A percentile compares a stretch with the other conserved stretches of the same genome.
Conservation (phyloP, 2,888 invertebrate species). For the Itoplectis maculator region DNA sequence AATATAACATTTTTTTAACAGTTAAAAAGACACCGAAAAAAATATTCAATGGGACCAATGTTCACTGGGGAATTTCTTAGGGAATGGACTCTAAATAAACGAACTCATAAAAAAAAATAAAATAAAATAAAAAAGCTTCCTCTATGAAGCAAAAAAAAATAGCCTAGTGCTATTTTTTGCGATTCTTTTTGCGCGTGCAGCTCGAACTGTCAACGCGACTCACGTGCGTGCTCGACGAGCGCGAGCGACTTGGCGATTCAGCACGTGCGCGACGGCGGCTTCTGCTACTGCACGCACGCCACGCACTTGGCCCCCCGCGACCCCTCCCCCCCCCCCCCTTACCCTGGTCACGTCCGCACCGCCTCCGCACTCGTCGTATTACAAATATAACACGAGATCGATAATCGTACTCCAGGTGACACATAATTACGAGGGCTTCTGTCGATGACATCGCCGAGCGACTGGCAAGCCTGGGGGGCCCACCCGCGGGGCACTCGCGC, state of each 20-base stretch:
- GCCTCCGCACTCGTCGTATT: constrained; percentile 4
- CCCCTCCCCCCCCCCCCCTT: too few relatives aligned
- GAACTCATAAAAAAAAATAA: too few relatives aligned
- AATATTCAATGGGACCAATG: too few relatives aligned
- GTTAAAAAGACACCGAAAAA: too few relatives aligned
- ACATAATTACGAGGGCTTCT: constrained; percentile 74
- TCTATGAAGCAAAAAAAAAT: too few relatives aligned
- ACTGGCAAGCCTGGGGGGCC: constrained; percentile 59
- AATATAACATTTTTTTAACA: too few relatives aligned
- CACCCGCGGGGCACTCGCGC: constrained; percentile 55
- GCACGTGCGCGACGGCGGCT: constrained; percentile 55
- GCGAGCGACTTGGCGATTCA: constrained; percentile 52
- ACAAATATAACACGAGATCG: constrained; percentile 63
- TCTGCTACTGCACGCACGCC: constrained; percentile 44
- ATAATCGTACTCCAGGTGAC: constrained; percentile 70
- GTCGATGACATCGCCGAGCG: constrained; percentile 72
- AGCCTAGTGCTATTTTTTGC: too few relatives aligned
- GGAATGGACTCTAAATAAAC: too few relatives aligned
- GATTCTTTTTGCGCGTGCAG: constrained; percentile 10
- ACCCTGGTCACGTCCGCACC: too few relatives aligned
- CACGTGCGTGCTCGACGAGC: constrained; percentile 63
- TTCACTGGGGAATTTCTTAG: constrained; percentile 43
- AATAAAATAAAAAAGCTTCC: too few relatives aligned
- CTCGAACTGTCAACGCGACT: constrained; percentile 33
- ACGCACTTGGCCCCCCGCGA: constrained; percentile 55